Evolutionary conservation across 2,888 invertebrate species (phyloP), one percentile per base, ranked within the genome.

Genomic region (Iphiclides podalirius): DNA sequence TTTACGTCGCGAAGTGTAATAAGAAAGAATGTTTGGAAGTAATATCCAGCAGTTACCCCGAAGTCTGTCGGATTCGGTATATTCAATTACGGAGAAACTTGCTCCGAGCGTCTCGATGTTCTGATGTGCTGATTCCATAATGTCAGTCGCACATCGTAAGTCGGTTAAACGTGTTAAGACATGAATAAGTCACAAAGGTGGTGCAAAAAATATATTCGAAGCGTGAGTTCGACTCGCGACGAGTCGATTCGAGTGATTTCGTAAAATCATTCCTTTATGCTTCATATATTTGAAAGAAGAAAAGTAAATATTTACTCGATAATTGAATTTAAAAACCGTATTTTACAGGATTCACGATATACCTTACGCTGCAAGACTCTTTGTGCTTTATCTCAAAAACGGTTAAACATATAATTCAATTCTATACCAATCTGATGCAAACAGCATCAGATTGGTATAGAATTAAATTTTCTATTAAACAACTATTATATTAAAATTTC

Each of bases 91-190:
- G 61, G 57, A 52, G 59, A 66, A 70, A 72, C 72, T 64, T 69
- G 76, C 67, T 66, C 64, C 52, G 54, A 56, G 53, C 64, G 52
- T 55, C 43, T 43, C 39, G 55, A 55, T 61, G 58, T 56, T 59
- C 59, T 70, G 75, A 78, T 79, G 74, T 75, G 72, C 68, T 75
- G 75, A 74, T 72, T 79, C 69, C 66, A 68, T 76, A 75, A 77
- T 78, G 61, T 55, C 66, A 61, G 66, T 68, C 70, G 70, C 72
- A 75, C 71, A 73, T 74, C 67, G 63, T 67, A 67, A 72, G 66
- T 66, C 59, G 64, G 58, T 70, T 70, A 65, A 74, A 73, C 68
- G 67, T 70, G 72, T 74, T 67, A 70, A 67, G 58, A 56, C 57
- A 63, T 66, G 71, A 74, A 75, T 72, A 75, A 71, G 63, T 64